A percentile compares a stretch with the other conserved stretches of the same genome.
Evolutionary conservation across 2,797 vertebrate species (phyloP).

Genomic region (Miichthys miiuy): DNA sequence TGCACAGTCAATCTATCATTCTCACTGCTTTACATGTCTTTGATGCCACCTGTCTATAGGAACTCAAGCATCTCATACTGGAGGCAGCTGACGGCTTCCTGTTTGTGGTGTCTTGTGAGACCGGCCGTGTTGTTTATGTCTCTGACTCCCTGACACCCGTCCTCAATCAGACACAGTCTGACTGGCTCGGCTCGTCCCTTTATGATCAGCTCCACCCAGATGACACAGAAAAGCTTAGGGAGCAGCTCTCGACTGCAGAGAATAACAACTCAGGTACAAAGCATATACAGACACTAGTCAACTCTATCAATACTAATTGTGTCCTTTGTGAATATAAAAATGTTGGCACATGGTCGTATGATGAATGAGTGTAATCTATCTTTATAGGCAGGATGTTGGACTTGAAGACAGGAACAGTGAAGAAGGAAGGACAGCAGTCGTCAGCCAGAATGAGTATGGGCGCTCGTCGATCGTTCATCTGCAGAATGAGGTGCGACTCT

Average conservation of each 20-base stretch:
- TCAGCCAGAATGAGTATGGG: slow-evolving; percentile 98
- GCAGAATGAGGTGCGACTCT: slow-evolving; percentile 92
- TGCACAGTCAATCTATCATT: neutral
- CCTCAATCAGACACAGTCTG: slow-evolving; percentile 92
- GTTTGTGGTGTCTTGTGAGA: slow-evolving; percentile 97
- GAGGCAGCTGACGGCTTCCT: slow-evolving; percentile 97
- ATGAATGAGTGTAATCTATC: neutral
- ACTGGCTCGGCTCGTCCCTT: slow-evolving; percentile 94
- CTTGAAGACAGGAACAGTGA: slow-evolving; percentile 97
- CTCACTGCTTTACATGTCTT: neutral
- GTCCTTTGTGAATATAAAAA: neutral
- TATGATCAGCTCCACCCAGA: slow-evolving; percentile 97
- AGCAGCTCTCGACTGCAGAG: slow-evolving; percentile 95
- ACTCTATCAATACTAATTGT: neutral
- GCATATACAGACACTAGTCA: neutral
- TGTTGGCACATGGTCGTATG: neutral
- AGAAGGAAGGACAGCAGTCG: slow-evolving; percentile 96
- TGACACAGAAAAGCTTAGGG: slow-evolving; percentile 94
- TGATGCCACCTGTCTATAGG: slow-evolving; percentile 78
- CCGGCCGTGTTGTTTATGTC: slow-evolving; percentile 92
- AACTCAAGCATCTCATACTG: slow-evolving; percentile 95
- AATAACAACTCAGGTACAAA: slow-evolving; percentile 89
- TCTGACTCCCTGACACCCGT: slow-evolving; percentile 95
- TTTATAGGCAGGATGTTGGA: slow-evolving; percentile 93
- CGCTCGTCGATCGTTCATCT: slow-evolving; percentile 96